Percentiles rank a stretch among this genome's conserved stretches.
These are phyloP conservation scores for Neomorphus geoffroyi DNA, from an alignment of 2,797 vertebrate genomes.

Conservation along the genomic window DNA sequence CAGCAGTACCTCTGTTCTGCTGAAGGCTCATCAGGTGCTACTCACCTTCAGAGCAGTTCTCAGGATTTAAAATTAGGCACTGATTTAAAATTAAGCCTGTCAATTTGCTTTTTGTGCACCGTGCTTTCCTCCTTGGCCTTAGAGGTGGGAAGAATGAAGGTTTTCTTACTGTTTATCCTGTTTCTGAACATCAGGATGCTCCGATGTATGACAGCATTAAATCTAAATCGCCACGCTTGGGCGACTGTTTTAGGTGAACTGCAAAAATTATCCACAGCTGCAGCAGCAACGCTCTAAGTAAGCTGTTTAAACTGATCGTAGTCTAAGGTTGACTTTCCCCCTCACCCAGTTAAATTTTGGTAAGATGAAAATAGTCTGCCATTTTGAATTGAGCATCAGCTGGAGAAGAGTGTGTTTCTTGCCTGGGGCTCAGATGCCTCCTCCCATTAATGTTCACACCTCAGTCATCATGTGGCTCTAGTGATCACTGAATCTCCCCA, in stretches of 20 bases:
- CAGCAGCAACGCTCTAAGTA: neutral
- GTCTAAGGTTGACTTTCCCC: neutral
- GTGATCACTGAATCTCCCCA: neutral
- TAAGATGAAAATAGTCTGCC: slow-evolving; percentile 43
- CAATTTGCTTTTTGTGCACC: neutral
- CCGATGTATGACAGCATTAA: neutral
- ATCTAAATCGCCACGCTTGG: neutral
- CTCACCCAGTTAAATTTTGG: neutral
- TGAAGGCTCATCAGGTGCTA: neutral
- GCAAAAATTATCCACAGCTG: neutral
- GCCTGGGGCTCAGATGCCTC: slow-evolving; percentile 29
- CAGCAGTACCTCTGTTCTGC: neutral
- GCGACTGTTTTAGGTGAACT: neutral
- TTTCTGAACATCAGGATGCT: neutral
- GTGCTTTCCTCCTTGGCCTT: neutral
- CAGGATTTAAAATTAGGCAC: neutral
- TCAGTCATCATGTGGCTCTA: neutral
- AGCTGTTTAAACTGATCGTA: neutral
- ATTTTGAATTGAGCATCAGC: neutral
- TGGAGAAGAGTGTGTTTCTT: neutral
- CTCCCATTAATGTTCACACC: slow-evolving; percentile 29
- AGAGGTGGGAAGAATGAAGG: neutral
- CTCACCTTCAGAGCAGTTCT: neutral
- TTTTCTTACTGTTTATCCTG: neutral
- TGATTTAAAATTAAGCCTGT: neutral